Conservation (phyloP, 1,140 invertebrate species). For the Eubasilissa regina region DNA sequence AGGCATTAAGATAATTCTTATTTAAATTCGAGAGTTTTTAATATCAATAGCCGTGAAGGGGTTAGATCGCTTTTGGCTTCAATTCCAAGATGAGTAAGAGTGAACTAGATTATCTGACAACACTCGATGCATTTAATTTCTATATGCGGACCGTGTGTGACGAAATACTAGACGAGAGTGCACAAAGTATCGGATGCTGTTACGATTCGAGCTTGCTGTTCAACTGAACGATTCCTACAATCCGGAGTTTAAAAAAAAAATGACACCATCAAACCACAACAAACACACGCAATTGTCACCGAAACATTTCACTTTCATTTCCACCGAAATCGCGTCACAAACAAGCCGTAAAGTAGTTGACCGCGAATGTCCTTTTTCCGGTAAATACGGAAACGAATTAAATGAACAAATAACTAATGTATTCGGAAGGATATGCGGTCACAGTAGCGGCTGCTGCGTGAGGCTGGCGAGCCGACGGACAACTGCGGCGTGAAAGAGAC, state of each 20-base stretch:
- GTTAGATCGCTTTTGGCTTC: conserved; percentile 25
- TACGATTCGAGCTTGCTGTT: no score
- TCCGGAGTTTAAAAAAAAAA: no score
- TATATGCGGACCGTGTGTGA: neutral
- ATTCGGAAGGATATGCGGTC: no score
- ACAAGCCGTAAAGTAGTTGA: neutral
- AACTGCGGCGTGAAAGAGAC: conserved; percentile 43
- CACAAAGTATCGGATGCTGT: neutral
- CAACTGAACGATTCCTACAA: no score
- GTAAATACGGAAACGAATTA: neutral
- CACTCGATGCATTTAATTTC: neutral
- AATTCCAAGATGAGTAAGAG: conserved; percentile 1
- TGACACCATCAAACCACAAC: neutral
- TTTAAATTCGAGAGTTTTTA: no score
- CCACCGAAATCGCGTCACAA: neutral
- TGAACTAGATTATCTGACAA: neutral
- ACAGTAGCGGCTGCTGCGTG: neutral
- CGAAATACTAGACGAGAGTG: neutral
- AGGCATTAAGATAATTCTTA: no score
- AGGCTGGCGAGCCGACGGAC: conserved; percentile 13
- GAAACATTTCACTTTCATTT: neutral
- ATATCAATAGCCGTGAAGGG: neutral
- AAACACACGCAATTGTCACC: neutral
- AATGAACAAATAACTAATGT: no score
- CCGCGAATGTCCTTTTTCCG: neutral